phyloP scores from a whole-genome alignment of 2,888 invertebrate species.

The Spisula solida region DNA sequence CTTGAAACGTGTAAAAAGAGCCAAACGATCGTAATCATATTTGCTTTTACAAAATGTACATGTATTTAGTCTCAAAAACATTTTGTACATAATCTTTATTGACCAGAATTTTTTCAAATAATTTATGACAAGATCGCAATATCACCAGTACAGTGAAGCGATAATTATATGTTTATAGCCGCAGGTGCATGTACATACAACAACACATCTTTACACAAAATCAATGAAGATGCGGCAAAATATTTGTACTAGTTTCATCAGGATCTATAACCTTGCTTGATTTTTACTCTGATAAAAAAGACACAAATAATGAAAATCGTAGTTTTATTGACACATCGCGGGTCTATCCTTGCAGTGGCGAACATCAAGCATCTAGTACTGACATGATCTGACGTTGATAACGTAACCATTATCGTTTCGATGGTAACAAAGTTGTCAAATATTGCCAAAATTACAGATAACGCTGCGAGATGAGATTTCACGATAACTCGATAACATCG shows the following conservation, averaged over 20 bases:
- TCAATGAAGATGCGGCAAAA: slow-evolving; percentile 29
- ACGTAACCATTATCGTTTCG: slow-evolving; percentile 32
- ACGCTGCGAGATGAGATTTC: slow-evolving; percentile 21
- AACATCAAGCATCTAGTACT: neutral
- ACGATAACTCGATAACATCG: slow-evolving; percentile 23
- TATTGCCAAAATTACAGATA: slow-evolving; percentile 46
- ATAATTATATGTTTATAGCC: neutral
- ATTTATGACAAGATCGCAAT: too few species aligned
- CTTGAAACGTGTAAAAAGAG: too few species aligned
- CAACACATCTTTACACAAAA: slow-evolving; percentile 17
- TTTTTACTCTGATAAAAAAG: slow-evolving; percentile 13
- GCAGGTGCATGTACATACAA: neutral
- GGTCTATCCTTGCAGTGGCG: neutral
- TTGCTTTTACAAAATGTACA: too few species aligned
- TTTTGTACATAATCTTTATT: too few species aligned
- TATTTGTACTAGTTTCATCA: slow-evolving; percentile 36
- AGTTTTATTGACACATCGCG: slow-evolving; percentile 27
- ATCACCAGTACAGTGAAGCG: neutral
- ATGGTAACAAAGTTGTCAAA: slow-evolving; percentile 49
- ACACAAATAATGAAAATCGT: slow-evolving; percentile 19
- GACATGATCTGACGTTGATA: slow-evolving; percentile 23
- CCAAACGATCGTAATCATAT: too few species aligned
- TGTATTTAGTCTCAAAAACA: too few species aligned
- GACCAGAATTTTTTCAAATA: too few species aligned
- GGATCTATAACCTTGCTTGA: slow-evolving; percentile 25